Evolutionary conservation across 2,797 vertebrate genomes (phyloP).

Genomic region (Pseudotriccus pelzelni): DNA sequence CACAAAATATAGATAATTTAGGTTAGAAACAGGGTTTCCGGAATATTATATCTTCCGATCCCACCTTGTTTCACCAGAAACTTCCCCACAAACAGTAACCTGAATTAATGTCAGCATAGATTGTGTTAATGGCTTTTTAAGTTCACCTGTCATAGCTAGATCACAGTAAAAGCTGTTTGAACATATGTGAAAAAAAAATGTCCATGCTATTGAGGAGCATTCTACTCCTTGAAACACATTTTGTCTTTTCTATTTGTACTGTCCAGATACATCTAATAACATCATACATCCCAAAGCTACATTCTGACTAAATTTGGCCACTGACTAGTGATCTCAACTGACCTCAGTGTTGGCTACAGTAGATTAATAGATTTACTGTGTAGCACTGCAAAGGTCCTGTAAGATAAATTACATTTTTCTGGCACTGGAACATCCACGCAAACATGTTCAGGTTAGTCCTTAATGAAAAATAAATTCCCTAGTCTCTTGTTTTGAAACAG

Average conservation of each 20-base stretch:
- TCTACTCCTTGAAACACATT: not conserved
- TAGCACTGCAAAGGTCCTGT: not conserved
- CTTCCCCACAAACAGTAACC: not conserved
- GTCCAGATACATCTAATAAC: not conserved
- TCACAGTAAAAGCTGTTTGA: not conserved
- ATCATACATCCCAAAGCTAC: not conserved
- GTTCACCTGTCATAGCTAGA: not conserved
- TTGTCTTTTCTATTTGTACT: not conserved
- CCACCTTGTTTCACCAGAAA: not conserved
- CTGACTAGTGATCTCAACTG: not conserved
- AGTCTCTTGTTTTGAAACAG: not conserved
- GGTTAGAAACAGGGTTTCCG: not conserved
- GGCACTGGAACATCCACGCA: not conserved
- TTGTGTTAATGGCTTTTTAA: not conserved
- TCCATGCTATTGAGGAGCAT: not conserved
- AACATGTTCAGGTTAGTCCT: not conserved
- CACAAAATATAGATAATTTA: not conserved
- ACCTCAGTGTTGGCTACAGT: not conserved
- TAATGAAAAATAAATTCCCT: not conserved
- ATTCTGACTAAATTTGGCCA: not conserved
- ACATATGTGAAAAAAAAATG: not conserved
- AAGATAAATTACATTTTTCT: not conserved
- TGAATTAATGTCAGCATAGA: not conserved
- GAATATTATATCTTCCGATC: not conserved
- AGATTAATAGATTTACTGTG: not conserved